These are phyloP conservation scores for Terebella lapidaria DNA, from an alignment of 2,888 invertebrate genomes.

Conservation along the genomic window DNA sequence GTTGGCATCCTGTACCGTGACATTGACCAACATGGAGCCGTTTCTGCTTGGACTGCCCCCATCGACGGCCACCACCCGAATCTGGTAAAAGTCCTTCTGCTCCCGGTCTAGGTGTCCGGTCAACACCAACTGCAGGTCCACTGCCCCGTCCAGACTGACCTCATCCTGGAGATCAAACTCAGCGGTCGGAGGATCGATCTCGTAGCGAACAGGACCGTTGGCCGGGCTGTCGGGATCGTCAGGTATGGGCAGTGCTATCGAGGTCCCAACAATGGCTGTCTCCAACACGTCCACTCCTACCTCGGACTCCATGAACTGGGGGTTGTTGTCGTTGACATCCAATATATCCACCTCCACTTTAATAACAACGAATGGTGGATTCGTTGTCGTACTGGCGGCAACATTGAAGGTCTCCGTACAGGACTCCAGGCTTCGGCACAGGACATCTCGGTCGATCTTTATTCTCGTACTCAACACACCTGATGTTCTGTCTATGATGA, in stretches of 20 bases:
- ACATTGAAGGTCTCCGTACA: conserved; percentile 20
- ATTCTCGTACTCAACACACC: conserved; percentile 20
- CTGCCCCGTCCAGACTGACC: background rate
- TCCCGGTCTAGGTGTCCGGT: conserved; percentile 24
- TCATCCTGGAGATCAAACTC: conserved; percentile 13
- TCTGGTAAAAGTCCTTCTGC: conserved; percentile 14
- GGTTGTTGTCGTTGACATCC: conserved; percentile 28
- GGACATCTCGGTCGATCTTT: conserved; percentile 23
- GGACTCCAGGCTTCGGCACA: conserved; percentile 16
- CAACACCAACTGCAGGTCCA: conserved; percentile 19
- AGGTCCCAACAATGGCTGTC: conserved; percentile 19
- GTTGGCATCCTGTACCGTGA: conserved; percentile 22
- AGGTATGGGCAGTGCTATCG: conserved; percentile 18
- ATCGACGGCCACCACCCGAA: conserved; percentile 23
- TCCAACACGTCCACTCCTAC: conserved; percentile 18
- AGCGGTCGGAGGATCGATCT: conserved; percentile 7
- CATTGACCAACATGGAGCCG: conserved; percentile 16
- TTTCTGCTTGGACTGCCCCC: conserved; percentile 22
- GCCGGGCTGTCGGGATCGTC: conserved; percentile 25
- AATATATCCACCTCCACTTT: conserved; percentile 18
- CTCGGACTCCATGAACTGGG: conserved; percentile 17
- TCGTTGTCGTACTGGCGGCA: conserved; percentile 13
- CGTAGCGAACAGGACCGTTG: conserved; percentile 18
- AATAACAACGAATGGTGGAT: conserved; percentile 20
- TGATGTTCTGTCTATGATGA: conserved; percentile 18